These are phyloP conservation scores for Smutsia temminckii DNA, from an alignment of 2,797 vertebrate genomes.

Conservation along the genomic window DNA sequence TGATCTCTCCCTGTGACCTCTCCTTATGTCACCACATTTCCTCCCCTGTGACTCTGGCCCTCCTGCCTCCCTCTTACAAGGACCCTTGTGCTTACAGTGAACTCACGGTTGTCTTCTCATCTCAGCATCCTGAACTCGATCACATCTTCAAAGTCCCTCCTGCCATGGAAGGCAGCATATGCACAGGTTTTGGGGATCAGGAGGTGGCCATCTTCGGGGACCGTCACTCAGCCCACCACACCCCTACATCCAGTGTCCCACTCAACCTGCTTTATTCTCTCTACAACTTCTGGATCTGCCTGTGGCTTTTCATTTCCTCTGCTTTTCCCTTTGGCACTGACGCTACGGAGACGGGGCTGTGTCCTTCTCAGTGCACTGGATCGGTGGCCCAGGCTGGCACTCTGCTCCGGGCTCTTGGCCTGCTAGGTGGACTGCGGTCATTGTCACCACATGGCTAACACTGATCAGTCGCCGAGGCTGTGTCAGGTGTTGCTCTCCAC, in stretches of 20 bases:
- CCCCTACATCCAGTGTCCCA: background rate
- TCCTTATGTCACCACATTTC: background rate
- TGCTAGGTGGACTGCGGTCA: background rate
- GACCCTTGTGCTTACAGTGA: background rate
- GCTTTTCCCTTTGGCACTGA: background rate
- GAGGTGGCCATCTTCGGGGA: background rate
- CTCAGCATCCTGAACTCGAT: background rate
- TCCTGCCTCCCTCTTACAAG: background rate
- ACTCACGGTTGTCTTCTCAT: background rate
- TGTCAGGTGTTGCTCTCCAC: background rate
- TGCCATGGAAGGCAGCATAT: background rate
- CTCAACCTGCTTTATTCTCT: background rate
- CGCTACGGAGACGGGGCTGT: background rate
- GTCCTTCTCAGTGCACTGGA: background rate
- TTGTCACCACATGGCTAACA: background rate
- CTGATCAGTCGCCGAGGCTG: background rate
- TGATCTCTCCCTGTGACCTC: background rate
- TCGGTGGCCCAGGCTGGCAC: background rate
- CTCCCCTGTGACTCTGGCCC: background rate
- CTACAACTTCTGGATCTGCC: background rate
- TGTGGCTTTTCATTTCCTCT: background rate
- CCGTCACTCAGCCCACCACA: background rate
- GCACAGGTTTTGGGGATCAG: background rate
- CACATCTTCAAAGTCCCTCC: background rate
- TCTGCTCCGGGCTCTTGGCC: background rate